Evolutionary conservation across 1,140 invertebrate species (phyloP), one percentile per base, ranked within the genome.

Genomic region (Conus ventricosus): DNA sequence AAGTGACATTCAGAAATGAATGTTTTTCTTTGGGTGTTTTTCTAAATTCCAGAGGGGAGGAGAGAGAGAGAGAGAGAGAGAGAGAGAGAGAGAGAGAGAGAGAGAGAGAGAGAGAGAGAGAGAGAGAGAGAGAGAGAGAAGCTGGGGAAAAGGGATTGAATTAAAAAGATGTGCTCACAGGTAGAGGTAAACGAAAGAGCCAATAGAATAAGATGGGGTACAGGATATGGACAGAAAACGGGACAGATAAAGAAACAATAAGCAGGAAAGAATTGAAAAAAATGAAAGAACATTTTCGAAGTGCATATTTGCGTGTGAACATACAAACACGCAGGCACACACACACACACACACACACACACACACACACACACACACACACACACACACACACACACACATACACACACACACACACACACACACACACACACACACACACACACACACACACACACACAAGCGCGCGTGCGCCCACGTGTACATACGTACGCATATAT

Each of bases 311-410:
- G n/a, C 10, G 0, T 39, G n/a, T 82, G 55, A 15, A 84, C 39
- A 84, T 15, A 55, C 82, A 84, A 20, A 82, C 25, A 82, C 15
- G 51, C 25, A 82, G 25, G 23, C 80, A 51, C 17, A 82, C 80
- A 82, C 1, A 55, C 5, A 82, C 17, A 51, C 80, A 82, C 17
- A 82, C 25, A 55, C 39, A 82, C 80, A 82, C 17, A 82, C 80
- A 51, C 17, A 82, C 39, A 55, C 17, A 82, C 80, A 82, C 17
- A 82, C 80, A 51, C 17, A 82, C 80, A 82, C 13, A 84, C 82
- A 84, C 25, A 84, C 51, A 84, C 23, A 84, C 51, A 84, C 25
- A 84, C 51, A 84, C 25, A 84, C 51, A 84, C 53, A 84, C 51
- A 84, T 4, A 84, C 82, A 84, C 25, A 84, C 51, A 55, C 10